phyloP scores from a whole-genome alignment of 2,113 vertebrate genomes.

The Gavia stellata region DNA sequence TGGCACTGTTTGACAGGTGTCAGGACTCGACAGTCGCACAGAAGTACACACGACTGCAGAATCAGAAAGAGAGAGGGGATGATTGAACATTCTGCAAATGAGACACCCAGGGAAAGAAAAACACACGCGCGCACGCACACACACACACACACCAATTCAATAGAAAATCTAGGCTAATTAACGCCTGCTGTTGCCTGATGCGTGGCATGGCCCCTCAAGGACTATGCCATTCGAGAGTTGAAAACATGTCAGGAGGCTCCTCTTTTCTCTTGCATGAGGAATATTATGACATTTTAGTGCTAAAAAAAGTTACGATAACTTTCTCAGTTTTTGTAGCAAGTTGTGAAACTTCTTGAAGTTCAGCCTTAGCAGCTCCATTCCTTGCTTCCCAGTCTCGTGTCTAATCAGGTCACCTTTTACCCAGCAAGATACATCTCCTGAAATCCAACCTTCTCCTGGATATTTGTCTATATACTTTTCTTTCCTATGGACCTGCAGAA shows the following conservation, averaged over 20 bases:
- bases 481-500: rapidly evolving
- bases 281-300: conserved; percentile 14
- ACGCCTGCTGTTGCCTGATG: conserved; percentile 5
- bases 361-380: background rate
- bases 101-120: conserved; percentile 60
- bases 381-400: background rate
- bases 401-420: background rate
- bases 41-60: background rate
- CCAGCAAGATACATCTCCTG: background rate
- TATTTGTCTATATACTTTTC: rapidly evolving
- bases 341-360: background rate
- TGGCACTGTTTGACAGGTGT: conserved; percentile 66
- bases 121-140: background rate
- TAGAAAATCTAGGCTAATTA: conserved; percentile 33
- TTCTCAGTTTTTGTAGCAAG: background rate
- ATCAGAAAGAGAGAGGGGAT: conserved; percentile 12
- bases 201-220: conserved; percentile 37
- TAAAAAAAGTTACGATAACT: background rate
- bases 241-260: conserved; percentile 55
- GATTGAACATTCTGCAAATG: conserved; percentile 63
- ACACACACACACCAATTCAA: background rate
- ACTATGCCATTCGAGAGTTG: conserved; percentile 34
- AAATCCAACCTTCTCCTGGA: background rate
- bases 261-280: conserved; percentile 6
- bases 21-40: conserved; percentile 29